Conservation (phyloP, 2,113 vertebrate species). For the Lophius piscatorius region DNA sequence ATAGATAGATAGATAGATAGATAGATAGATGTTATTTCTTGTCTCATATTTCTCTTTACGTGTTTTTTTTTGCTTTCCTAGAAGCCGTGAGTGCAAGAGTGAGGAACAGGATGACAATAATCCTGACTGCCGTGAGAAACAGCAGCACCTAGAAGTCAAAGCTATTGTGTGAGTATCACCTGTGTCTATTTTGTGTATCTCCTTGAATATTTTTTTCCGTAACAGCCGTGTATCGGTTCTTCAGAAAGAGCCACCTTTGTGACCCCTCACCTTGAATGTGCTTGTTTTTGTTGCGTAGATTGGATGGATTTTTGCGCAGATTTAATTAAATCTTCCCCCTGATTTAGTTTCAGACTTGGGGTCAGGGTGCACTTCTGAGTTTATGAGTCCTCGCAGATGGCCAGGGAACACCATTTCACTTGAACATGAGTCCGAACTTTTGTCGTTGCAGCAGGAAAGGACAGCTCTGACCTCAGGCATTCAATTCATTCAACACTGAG, state of each 20-base stretch:
- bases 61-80: constrained; percentile 13
- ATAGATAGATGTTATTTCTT: background rate
- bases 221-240: background rate
- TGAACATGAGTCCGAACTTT: constrained; percentile 29
- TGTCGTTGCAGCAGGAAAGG: constrained; percentile 22
- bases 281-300: background rate
- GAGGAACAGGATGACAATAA: constrained; percentile 68
- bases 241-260: background rate
- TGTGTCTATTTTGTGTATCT: background rate
- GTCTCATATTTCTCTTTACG: background rate
- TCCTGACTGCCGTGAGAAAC: constrained; percentile 49
- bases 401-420: constrained; percentile 31
- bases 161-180: constrained; percentile 73
- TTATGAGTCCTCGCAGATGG: constrained; percentile 13
- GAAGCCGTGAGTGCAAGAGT: constrained; percentile 51
- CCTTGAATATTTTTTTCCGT: background rate
- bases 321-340: constrained; percentile 40
- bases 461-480: constrained; percentile 49
- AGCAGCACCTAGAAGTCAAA: constrained; percentile 68
- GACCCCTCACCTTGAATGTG: background rate
- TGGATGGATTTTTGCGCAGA: constrained; percentile 7
- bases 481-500: constrained; percentile 33
- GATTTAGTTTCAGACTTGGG: constrained; percentile 34
- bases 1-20: too few relatives aligned
- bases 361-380: constrained; percentile 50